Conservation (phyloP, 1,140 invertebrate genomes). For the Tetramorium simillimum region DNA sequence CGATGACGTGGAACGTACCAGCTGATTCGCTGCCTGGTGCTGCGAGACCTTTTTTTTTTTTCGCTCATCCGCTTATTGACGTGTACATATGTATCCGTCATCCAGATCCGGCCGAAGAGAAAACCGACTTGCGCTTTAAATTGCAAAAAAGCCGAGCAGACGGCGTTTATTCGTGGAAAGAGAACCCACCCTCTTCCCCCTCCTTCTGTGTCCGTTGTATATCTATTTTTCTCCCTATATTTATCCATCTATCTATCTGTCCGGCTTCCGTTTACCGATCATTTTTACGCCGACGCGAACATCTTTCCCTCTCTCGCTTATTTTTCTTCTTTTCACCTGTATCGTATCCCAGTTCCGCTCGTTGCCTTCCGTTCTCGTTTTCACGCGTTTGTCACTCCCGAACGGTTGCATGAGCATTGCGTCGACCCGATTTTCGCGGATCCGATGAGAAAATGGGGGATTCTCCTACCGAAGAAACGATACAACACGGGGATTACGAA, state of each 20-base stretch:
- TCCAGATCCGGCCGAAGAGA: background rate
- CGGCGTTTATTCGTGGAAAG: background rate
- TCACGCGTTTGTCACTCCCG: conserved; percentile 7
- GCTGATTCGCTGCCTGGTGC: background rate
- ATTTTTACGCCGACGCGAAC: background rate
- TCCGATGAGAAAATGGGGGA: background rate
- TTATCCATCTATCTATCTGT: background rate
- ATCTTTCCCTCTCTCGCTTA: background rate
- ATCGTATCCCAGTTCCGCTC: conserved; percentile 5
- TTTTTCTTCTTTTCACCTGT: conserved; percentile 22
- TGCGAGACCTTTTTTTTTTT: conserved; percentile 1
- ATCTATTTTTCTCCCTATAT: background rate
- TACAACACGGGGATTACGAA: background rate
- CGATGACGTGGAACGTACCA: background rate
- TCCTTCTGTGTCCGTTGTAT: background rate
- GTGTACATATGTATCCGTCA: background rate
- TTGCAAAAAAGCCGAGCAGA: conserved; percentile 5
- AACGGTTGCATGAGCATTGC: conserved; percentile 29
- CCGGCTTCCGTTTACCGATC: background rate
- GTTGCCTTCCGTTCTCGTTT: background rate
- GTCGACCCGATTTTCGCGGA: conserved; percentile 9
- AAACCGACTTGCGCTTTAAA: conserved; percentile 24
- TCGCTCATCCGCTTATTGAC: conserved; percentile 12
- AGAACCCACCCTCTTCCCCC: background rate
- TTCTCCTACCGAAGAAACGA: background rate